Percentiles rank a stretch among this genome's conserved stretches.
Evolutionary conservation across 2,797 vertebrate genomes (phyloP).

Genomic region (Picus viridis): DNA sequence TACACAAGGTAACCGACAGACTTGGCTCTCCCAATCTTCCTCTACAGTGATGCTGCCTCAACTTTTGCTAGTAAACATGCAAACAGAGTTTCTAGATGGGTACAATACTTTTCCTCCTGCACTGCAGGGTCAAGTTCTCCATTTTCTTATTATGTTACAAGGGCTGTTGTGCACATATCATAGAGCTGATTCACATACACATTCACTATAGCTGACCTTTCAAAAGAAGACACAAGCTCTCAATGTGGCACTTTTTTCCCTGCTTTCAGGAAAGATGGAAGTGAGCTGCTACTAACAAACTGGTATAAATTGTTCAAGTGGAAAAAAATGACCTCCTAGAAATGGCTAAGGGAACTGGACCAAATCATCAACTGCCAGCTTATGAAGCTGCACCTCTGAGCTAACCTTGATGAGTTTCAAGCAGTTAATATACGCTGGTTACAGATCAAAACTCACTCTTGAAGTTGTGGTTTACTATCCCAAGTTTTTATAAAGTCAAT

Average conservation of each 20-base stretch:
- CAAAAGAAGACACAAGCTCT: not conserved
- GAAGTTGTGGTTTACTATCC: not conserved
- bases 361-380: not conserved
- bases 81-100: not conserved
- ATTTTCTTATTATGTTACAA: not conserved
- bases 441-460: not conserved
- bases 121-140: not conserved
- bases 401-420: not conserved
- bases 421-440: not conserved
- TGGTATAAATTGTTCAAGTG: not conserved
- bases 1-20: not conserved
- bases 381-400: not conserved
- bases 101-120: not conserved
- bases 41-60: not conserved
- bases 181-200: not conserved
- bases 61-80: not conserved
- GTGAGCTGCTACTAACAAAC: not conserved
- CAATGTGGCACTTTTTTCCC: too few relatives aligned
- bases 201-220: not conserved
- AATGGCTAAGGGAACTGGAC: fast-evolving
- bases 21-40: not conserved
- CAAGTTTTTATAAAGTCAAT: not conserved
- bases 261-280: not conserved
- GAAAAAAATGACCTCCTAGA: not conserved
- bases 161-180: not conserved